Evolutionary conservation across 2,888 invertebrate species (phyloP), one percentile per base, ranked within the genome.

Genomic region (Crocallis elinguaria): DNA sequence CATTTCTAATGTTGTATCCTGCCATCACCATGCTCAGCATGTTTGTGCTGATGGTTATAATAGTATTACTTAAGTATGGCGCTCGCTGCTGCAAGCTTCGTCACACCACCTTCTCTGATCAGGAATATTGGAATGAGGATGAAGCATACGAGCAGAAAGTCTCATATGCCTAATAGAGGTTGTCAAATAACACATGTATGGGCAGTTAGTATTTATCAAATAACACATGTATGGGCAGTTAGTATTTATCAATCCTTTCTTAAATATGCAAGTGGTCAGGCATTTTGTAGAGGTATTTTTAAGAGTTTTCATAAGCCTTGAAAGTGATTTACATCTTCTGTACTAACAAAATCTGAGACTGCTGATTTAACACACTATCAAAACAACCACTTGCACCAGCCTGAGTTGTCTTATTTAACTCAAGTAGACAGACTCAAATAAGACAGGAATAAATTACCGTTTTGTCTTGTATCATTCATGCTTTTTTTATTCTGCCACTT

Each of bases 1-100:
- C 93, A 68, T 93, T 96, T 68, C 93, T 96, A 61, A 88, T 96
- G 56, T 93, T 95, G 61, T 97, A 95, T 93, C 97, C 97, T 0
- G 95, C 95, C 0, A 92, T 95, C 21, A 95, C 96, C 11, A 93
- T 94, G 17, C 77, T 97, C 21, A 94, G 95, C 7, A 86, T 97
- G 62, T 94, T 96, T 71, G 93, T 97, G 21, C 91, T 96, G 21
- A 93, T 94, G 59, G 93, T 96, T 3, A 96, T 97, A 54, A 94
- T 97, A 62, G 69, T 95, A 9, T 93, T 97, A 70, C 82, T 98
- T 14, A 94, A 95, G 64, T 96, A 93, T 79, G 97, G 97, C 0
- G 93, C 95, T 13, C 92, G 91, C 49, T 88, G 95, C 62, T 97
- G 96, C 75, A 93, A 93, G 45, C 88, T 95, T 0, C 93, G 96